Evolutionary conservation across 2,888 invertebrate species (phyloP).

Genomic region (Deilephila elpenor): DNA sequence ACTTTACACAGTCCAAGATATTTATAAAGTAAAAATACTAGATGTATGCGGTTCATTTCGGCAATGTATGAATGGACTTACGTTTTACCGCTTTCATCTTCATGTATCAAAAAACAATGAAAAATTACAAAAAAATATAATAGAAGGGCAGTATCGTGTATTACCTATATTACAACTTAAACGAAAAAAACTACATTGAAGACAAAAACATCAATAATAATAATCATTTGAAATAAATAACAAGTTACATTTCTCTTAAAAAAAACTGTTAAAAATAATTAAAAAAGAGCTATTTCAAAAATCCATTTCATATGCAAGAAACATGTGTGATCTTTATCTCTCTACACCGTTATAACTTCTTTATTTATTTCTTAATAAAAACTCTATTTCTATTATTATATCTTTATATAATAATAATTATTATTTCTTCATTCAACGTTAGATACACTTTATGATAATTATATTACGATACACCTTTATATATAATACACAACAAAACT

Average conservation of each 20-base stretch:
- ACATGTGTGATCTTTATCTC: slow-evolving; percentile 74
- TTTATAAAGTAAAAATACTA: background rate
- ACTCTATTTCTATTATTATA: slow-evolving; percentile 83
- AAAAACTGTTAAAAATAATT: slow-evolving; percentile 82
- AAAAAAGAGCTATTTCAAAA: slow-evolving; percentile 71
- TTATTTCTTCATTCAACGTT: slow-evolving; percentile 81
- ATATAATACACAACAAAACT: slow-evolving; percentile 42
- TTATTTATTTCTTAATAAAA: slow-evolving; percentile 83
- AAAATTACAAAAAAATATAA: slow-evolving; percentile 65
- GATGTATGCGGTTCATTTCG: slow-evolving; percentile 43
- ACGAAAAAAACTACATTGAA: slow-evolving; percentile 71
- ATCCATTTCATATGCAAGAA: slow-evolving; percentile 66
- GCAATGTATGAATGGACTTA: slow-evolving; percentile 39
- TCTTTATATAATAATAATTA: slow-evolving; percentile 81
- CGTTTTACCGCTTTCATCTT: slow-evolving; percentile 4
- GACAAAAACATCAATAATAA: slow-evolving; percentile 80
- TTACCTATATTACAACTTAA: slow-evolving; percentile 81
- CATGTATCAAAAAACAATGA: slow-evolving; percentile 45
- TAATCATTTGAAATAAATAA: slow-evolving; percentile 85
- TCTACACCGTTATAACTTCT: slow-evolving; percentile 78
- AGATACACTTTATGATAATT: slow-evolving; percentile 80
- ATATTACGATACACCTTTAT: slow-evolving; percentile 61
- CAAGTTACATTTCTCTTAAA: slow-evolving; percentile 80
- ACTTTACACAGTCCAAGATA: slow-evolving; percentile 3
- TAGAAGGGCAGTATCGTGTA: slow-evolving; percentile 81